Percentiles rank a stretch among this genome's conserved stretches.
These are phyloP conservation scores for Agriopis marginaria DNA, from an alignment of 2,888 invertebrate genomes.

Conservation along the genomic window DNA sequence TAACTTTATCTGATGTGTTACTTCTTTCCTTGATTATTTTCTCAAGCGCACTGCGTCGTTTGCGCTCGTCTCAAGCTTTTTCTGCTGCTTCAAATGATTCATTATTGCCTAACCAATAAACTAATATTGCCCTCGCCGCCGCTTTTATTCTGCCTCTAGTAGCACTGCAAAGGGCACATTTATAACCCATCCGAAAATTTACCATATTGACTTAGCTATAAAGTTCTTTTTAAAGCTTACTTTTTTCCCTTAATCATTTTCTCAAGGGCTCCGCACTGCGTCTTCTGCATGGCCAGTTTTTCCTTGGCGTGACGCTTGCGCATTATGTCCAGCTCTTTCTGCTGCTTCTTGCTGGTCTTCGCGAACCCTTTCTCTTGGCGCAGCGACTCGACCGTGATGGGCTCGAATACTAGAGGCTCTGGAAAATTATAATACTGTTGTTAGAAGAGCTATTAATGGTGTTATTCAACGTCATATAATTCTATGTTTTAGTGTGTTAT, in stretches of 20 bases:
- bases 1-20: no score
- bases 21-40: no score
- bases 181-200: neutral
- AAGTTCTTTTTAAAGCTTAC: conserved; percentile 78
- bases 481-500: no score
- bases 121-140: neutral
- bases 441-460: neutral
- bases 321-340: conserved; percentile 97
- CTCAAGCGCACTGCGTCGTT: no score
- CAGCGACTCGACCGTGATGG: conserved; percentile 95
- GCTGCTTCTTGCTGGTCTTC: conserved; percentile 97
- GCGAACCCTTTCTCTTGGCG: conserved; percentile 96
- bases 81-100: no score
- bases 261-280: conserved; percentile 96
- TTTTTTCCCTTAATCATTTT: conserved; percentile 97
- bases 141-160: neutral
- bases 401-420: conserved; percentile 94
- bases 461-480: no score
- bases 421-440: conserved; percentile 19
- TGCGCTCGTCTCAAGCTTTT: no score
- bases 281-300: conserved; percentile 95
- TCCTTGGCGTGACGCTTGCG: conserved; percentile 98
- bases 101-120: no score
- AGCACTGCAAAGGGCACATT: neutral
- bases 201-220: neutral